Conservation (phyloP, 1,140 invertebrate genomes). For the Aphelenchoides fujianensis region DNA sequence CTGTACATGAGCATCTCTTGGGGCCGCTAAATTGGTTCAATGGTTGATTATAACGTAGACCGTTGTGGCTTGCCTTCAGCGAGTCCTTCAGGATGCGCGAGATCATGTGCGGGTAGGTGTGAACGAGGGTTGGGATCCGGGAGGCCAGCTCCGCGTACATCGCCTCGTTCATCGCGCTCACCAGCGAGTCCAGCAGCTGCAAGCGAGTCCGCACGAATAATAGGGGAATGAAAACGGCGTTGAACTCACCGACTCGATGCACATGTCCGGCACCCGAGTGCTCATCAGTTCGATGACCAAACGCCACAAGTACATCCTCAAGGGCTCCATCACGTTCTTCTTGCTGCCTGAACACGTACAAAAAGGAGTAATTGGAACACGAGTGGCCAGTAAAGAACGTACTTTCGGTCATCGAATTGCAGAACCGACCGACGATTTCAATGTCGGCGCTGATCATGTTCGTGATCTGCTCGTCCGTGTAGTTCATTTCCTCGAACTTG, state of each 20-base stretch:
- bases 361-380: not conserved
- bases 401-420: not conserved
- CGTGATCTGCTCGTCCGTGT: not conserved
- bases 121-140: not conserved
- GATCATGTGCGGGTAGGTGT: not conserved
- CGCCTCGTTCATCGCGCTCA: not conserved
- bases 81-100: constrained; percentile 1
- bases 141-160: not conserved
- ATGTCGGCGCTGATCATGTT: not conserved
- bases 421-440: not conserved
- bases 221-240: not conserved
- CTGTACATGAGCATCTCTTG: not conserved
- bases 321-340: not conserved
- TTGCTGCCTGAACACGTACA: not conserved
- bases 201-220: not conserved
- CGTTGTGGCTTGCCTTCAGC: not conserved
- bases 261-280: not conserved
- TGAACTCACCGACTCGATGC: not conserved
- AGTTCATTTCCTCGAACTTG: not conserved
- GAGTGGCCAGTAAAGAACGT: not conserved
- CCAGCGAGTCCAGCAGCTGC: not conserved
- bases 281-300: not conserved
- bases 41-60: not conserved
- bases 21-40: not conserved
- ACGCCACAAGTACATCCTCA: not conserved